Evolutionary conservation across 2,797 vertebrate species (phyloP).

Genomic region (Argya squamiceps): DNA sequence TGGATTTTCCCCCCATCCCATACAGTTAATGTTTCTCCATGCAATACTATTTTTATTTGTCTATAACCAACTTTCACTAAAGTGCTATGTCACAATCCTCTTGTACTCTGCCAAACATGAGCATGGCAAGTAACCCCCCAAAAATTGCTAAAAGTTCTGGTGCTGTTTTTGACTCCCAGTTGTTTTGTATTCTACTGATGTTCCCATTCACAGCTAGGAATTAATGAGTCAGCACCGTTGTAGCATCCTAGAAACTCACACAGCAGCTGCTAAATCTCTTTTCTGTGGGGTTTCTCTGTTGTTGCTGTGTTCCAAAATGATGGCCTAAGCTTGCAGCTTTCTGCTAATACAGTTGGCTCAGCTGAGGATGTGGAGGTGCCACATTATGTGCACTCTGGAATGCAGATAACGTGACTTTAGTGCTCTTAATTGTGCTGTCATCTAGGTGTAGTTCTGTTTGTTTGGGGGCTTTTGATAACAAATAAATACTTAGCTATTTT

Average conservation of each 20-base stretch:
- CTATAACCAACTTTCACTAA: not conserved
- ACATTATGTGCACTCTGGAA: not conserved
- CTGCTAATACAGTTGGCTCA: not conserved
- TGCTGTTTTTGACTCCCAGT: not conserved
- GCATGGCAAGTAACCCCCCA: not conserved
- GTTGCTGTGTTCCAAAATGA: not conserved
- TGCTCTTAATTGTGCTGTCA: not conserved
- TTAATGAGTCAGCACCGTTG: not conserved
- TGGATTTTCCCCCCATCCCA: not conserved
- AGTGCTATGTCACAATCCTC: not conserved
- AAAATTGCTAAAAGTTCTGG: not conserved
- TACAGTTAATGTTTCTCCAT: not conserved
- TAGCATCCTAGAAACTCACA: not conserved
- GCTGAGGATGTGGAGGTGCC: not conserved
- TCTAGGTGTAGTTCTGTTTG: not conserved
- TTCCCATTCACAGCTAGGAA: not conserved
- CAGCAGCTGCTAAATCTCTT: not conserved
- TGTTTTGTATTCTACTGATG: not conserved
- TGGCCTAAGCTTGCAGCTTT: not conserved
- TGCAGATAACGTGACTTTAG: not conserved
- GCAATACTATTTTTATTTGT: not conserved
- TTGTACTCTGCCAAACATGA: not conserved
- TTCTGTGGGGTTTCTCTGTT: not conserved
- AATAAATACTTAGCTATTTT: not conserved
- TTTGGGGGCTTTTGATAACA: not conserved